Conservation (phyloP, 2,888 invertebrate genomes). For the Drosophila picticornis region DNA sequence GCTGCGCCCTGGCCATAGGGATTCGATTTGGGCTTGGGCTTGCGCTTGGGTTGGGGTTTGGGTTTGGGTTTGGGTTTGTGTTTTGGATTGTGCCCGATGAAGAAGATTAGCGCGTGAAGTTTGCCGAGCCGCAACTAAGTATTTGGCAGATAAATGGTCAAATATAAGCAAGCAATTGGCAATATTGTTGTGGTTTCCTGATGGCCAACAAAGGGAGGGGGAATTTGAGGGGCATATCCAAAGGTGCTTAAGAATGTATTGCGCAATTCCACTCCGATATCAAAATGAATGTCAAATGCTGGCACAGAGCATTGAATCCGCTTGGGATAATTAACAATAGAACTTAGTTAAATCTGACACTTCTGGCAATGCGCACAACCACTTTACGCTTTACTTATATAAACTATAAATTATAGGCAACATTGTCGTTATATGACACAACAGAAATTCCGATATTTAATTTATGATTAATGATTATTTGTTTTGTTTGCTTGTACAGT, state of each 20-base stretch:
- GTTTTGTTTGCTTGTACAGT: background rate
- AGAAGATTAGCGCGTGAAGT: conserved; percentile 70
- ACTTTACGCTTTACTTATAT: too few relatives aligned
- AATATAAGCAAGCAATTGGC: conserved; percentile 46
- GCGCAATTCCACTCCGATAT: background rate
- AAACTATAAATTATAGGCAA: too few relatives aligned
- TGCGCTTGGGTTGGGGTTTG: conserved; percentile 45
- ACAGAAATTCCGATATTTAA: background rate
- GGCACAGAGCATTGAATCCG: background rate
- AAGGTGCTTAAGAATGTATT: conserved; percentile 10
- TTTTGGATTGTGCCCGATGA: conserved; percentile 54
- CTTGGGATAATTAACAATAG: background rate
- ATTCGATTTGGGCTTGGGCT: conserved; percentile 52
- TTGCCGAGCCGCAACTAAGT: conserved; percentile 41
- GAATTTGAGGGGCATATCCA: background rate
- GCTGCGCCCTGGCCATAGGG: conserved; percentile 61
- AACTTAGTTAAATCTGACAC: background rate
- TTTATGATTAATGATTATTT: background rate
- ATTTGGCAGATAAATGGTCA: conserved; percentile 60
- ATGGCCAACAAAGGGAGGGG: background rate
- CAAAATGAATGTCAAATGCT: conserved; percentile 4
- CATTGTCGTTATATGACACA: too few relatives aligned
- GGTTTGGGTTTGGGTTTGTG: conserved; percentile 45
- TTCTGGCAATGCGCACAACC: too few relatives aligned
- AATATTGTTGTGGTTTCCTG: conserved; percentile 16